Evolutionary conservation across 2,888 invertebrate genomes (phyloP).

Genomic region (Andrena fulva): DNA sequence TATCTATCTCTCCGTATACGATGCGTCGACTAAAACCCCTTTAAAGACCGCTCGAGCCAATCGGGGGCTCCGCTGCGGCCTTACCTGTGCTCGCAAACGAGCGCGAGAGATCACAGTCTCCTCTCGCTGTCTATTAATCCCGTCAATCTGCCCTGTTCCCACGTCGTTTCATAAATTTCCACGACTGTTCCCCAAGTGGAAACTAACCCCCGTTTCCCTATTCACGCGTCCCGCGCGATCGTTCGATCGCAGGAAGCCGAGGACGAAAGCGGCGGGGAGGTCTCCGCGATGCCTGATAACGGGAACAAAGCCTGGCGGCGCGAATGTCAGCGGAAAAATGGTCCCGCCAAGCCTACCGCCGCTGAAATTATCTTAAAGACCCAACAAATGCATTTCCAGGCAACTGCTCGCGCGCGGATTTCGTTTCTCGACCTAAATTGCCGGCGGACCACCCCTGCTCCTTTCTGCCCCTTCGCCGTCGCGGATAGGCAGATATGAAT

Average conservation of each 20-base stretch:
- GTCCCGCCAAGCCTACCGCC: constrained; percentile 4
- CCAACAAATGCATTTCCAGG: constrained; percentile 48
- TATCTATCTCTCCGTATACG: constrained; percentile 61
- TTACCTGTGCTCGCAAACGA: constrained; percentile 61
- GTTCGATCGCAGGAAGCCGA: neutral
- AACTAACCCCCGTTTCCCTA: neutral
- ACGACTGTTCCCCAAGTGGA: neutral
- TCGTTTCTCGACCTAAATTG: constrained; percentile 61
- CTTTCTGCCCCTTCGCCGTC: neutral
- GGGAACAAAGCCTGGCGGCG: constrained; percentile 29
- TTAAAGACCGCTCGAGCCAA: constrained; percentile 72
- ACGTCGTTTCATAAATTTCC: constrained; percentile 6
- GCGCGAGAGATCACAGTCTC: constrained; percentile 41
- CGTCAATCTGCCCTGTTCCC: neutral
- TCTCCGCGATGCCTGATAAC: constrained; percentile 27
- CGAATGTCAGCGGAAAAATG: constrained; percentile 19
- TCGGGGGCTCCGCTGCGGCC: constrained; percentile 68
- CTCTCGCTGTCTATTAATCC: neutral
- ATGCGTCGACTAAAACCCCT: constrained; percentile 73
- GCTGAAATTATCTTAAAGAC: constrained; percentile 58
- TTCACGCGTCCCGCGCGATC: constrained; percentile 2
- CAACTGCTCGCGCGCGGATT: constrained; percentile 20
- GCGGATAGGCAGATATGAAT: constrained; percentile 50
- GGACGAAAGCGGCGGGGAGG: neutral
- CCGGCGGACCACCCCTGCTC: constrained; percentile 14